A percentile compares a stretch with the other conserved stretches of the same genome.
phyloP scores from a whole-genome alignment of 1,140 invertebrate species.

The Amyelois transitella region DNA sequence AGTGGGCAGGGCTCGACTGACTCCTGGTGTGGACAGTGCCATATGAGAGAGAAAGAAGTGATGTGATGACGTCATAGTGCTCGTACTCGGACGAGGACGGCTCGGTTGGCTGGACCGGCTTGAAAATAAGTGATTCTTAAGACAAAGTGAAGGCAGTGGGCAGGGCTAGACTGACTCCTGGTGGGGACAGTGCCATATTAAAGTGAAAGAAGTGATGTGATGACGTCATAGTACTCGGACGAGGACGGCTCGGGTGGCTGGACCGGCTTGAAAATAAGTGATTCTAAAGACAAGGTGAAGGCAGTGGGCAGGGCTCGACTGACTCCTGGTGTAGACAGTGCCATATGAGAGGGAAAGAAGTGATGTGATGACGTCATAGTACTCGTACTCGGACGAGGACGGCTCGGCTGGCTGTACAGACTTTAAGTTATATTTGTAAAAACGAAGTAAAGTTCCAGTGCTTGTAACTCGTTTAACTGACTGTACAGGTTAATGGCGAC shows the following conservation, averaged over 20 bases:
- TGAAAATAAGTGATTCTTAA: no score
- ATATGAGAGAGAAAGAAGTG: no score
- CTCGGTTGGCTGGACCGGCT: conserved; percentile 48
- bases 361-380: conserved; percentile 53
- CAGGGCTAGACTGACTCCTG: no score
- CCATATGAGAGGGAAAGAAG: no score
- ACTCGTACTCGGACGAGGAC: conserved; percentile 42
- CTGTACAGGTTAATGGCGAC: no score
- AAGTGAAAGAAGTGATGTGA: conserved; percentile 16
- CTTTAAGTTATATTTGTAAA: no score
- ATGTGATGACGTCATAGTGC: conserved; percentile 52
- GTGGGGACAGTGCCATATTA: no score
- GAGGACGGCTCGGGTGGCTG: conserved; percentile 42
- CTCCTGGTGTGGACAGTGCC: no score
- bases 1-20: neutral
- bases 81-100: conserved; percentile 41
- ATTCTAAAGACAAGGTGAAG: neutral
- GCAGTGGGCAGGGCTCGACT: neutral
- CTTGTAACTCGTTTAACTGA: no score
- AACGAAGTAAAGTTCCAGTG: no score
- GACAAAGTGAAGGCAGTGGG: no score
- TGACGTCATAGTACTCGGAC: conserved; percentile 48
- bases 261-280: conserved; percentile 10
- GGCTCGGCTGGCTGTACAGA: conserved; percentile 45
- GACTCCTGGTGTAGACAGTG: no score